Conservation (phyloP, 2,113 vertebrate species). For the Silurus asotus region DNA sequence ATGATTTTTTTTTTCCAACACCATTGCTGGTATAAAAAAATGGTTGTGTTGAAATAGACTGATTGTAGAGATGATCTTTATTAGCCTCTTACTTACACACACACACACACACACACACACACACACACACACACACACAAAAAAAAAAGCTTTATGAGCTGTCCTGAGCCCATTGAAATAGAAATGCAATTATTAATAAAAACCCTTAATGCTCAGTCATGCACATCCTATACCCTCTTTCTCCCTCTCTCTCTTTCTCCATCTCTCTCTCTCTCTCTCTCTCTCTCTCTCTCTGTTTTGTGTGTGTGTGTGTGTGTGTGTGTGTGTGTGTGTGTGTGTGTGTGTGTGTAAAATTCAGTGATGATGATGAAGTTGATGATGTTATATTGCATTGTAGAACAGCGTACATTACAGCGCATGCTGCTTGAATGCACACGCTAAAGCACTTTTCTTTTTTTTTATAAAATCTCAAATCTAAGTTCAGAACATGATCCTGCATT, state of each 20-base stretch:
- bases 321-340: conserved; percentile 10
- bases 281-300: too few species aligned
- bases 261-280: too few species aligned
- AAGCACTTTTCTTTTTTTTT: conserved; percentile 25
- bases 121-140: conserved; percentile 26
- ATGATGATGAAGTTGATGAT: conserved; percentile 17
- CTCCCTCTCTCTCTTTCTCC: too few species aligned
- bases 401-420: conserved; percentile 18
- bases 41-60: neutral
- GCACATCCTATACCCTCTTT: conserved; percentile 23
- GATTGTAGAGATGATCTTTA: neutral
- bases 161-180: conserved; percentile 20
- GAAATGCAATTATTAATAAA: conserved; percentile 52
- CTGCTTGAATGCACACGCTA: conserved; percentile 29
- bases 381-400: conserved; percentile 34
- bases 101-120: conserved; percentile 21
- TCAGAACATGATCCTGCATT: neutral
- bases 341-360: neutral
- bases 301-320: conserved; percentile 9
- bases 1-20: neutral
- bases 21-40: neutral
- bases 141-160: conserved; percentile 17
- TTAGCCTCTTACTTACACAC: neutral
- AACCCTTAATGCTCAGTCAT: conserved; percentile 33
- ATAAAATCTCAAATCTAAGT: conserved; percentile 1